Evolutionary conservation across 2,113 vertebrate species (phyloP), one percentile per base, ranked within the genome.

Genomic region (Eonycteris spelaea): DNA sequence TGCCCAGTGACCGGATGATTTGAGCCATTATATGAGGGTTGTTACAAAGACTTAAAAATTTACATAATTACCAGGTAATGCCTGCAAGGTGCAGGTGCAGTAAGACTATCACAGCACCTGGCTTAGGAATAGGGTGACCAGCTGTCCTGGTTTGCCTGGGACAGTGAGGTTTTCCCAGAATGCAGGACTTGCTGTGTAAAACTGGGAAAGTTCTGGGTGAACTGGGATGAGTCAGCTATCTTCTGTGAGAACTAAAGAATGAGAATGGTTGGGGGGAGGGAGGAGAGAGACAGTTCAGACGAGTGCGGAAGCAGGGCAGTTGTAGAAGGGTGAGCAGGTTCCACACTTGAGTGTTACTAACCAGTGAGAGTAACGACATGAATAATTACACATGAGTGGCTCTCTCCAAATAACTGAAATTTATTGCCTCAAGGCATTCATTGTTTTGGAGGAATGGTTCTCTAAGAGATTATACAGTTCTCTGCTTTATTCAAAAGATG

Each of bases 341-440:
- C 28, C 1, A 16, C 40, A 43, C 1, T 13, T 11, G 87, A 65
- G 30, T 24, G 15, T 70, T 78, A 77, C 73, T 73, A 86, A 92
- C 70, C 22, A 43, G 57, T 22, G 33, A 86, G 77, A 90, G 93
- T 35, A 91, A 88, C 91, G 77, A 92, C 33, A 70, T 7, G 85
- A 85, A 89, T 95, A 95, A 97, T 96, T 88, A 82, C 71, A 83
- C 30, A 2, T 93, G 96, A 96, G 18, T 93, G 88, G 33, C 11
- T 98, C 73, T 96, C 68, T 86, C 83, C n/a, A 63, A 94, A 71
- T 88, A 78, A 92, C 55, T 83, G 73, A 82, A 78, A 78, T 65
- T 3, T 83, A 55, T 85, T 70, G 82, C 85, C 91, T 95, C 2
- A 0, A 84, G 80, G 77, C 65, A 57, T 77, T 86, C 65, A 79